Evolutionary conservation across 2,888 invertebrate species (phyloP), one percentile per base, ranked within the genome.

Genomic region (Hypsopygia costalis): DNA sequence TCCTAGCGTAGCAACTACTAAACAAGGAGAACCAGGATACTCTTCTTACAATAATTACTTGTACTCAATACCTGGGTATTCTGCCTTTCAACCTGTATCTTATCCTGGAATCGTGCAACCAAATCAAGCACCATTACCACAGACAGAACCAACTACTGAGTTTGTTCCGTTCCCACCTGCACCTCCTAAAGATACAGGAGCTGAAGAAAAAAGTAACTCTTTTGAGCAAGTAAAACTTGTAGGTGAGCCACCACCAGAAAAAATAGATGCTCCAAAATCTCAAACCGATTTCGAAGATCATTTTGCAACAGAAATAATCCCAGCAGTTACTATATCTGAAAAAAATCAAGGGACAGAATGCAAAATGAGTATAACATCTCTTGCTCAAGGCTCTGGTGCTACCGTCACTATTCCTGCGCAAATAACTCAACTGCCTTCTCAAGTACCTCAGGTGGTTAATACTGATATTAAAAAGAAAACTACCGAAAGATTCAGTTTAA

Each of bases 31-130:
- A 35, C 43, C 71, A 30, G 74, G 74, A 0, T 85, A 75, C 38
- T 75, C 82, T 0, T 78, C 66, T 43, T 86, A 81, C 41, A 78
- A 80, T 1, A 71, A 82, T 1, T 87, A 79, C 38, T 58, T 87
- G 3, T 86, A 85, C 48, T 81, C 82, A 2, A 78, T 85, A 27
- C 88, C 89, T 2, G 86, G 87, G 1, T 89, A 79, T 50, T 86
- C 89, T 0, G 88, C 88, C 1, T 89, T 89, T 47, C 89, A 87
- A 49, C 82, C 88, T 0, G 70, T 83, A 1, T 67, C 74, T 4
- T 80, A 76, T 44, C 70, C 80, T 1, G 67, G 68, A 7, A 49
- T 69, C 1, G 49, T 69, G 1, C 75, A 68, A 10, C 68, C 69
- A 7, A 62, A 46, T 11, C 63, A 62, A 45, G 53, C 61, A n/a